Base-by-base conservation (phyloP, 2,797 vertebrate genomes). In the Vipera ursinii region DNA sequence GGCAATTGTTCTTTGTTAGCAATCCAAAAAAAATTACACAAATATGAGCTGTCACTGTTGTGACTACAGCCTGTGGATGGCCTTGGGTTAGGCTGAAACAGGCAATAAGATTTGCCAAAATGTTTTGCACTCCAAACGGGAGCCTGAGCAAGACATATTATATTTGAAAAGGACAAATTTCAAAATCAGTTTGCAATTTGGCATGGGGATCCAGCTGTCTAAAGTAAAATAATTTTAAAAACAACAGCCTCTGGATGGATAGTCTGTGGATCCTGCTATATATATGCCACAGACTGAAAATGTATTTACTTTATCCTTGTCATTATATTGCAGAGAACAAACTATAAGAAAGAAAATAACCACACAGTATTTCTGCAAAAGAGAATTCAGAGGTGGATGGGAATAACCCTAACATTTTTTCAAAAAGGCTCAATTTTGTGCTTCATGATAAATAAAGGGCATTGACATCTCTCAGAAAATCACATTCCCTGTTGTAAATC, bases 271-370 rank as follows among this genome's bases (percentile, higher is more conserved):
- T 93, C 57, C 51, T 53, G n/a, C 32, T 24, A 8, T 94, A 96
- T 94, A 90, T 60, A 94, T 0, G 28, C 94, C 94, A 96, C 94
- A 95, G 96, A 94, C 95, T 96, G 95, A 96, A 96, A 95, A 94
- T 93, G 96, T 96, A 96, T 85, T 95, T 96, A 96, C 87, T 87
- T 95, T 96, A 96, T 91, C 92, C 95, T 94, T 95, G 63, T 95
- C 92, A 96, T 93, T 94, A 96, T 86, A 82, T 90, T 95, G 93
- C 94, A 94, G 95, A 73, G 28, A 96, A 88, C 60, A 95, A 96
- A 96, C 94, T 96, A 96, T 92, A 92, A 92, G 91, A 94, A 38
- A 0, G 9, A 94, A 94, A 89, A 93, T 82, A 82, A 48, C 22
- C 87, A 65, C 73, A 95, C 93, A 91, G 92, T 95, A 95, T 96